A percentile compares a stretch with the other conserved stretches of the same genome.
Conservation (phyloP, 2,888 invertebrate genomes). For the Cryptus viduatorius region DNA sequence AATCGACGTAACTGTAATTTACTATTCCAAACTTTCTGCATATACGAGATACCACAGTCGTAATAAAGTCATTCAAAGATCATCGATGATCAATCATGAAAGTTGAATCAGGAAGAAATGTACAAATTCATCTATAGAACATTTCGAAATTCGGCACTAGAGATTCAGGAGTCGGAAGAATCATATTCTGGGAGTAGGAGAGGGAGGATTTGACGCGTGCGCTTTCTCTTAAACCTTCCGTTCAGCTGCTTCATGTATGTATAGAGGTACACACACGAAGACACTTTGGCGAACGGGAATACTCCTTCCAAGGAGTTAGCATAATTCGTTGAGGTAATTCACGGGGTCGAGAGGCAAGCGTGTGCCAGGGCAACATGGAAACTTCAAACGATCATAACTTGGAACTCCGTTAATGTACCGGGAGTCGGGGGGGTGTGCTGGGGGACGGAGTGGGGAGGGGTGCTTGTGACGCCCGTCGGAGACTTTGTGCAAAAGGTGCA, state of each 20-base stretch:
- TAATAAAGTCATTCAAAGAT: not conserved
- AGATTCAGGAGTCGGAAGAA: not conserved
- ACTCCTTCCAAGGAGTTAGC: constrained; percentile 68
- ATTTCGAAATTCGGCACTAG: not conserved
- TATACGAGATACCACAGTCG: not conserved
- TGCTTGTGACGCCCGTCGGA: constrained; percentile 46
- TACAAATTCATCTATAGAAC: not conserved
- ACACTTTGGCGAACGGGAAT: constrained; percentile 22
- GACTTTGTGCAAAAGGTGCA: constrained; percentile 65
- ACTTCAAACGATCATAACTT: constrained; percentile 76
- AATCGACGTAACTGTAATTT: not conserved
- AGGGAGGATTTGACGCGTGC: constrained; percentile 17
- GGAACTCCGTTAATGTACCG: constrained; percentile 73
- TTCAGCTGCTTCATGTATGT: constrained; percentile 25
- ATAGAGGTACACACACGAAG: constrained; percentile 15
- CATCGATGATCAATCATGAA: not conserved
- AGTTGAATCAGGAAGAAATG: not conserved
- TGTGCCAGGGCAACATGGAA: constrained; percentile 66
- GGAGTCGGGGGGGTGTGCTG: constrained; percentile 18
- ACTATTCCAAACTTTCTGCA: not conserved
- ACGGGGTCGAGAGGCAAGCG: constrained; percentile 68
- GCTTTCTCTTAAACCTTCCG: constrained; percentile 39
- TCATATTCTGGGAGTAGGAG: not conserved
- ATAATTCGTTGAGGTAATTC: constrained; percentile 72
- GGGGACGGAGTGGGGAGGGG: not conserved